Percentiles rank a stretch among this genome's conserved stretches.
Conservation (phyloP, 2,888 invertebrate species). For the Creontiades dilutus region DNA sequence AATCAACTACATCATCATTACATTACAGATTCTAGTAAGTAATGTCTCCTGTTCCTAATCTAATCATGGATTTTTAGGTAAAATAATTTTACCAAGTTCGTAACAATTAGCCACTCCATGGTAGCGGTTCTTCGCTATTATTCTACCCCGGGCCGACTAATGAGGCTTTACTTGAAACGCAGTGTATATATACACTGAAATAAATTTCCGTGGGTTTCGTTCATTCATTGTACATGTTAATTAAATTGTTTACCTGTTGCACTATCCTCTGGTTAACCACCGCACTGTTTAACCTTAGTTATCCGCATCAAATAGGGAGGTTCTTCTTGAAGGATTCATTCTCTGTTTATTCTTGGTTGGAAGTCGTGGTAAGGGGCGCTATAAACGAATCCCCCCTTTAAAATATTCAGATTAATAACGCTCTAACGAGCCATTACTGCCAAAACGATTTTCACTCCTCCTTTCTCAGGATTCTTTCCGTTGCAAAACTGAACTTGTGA, state of each 20-base stretch:
- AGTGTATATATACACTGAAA: too few species aligned
- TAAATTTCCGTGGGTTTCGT: too few species aligned
- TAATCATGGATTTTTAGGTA: too few species aligned
- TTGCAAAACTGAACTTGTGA: neutral
- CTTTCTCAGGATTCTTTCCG: neutral
- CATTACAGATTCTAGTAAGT: too few species aligned
- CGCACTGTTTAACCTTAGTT: neutral
- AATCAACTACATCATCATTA: too few species aligned
- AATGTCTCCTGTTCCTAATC: too few species aligned
- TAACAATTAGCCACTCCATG: too few species aligned
- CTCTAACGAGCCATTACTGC: constrained; percentile 46
- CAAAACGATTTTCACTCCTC: constrained; percentile 4
- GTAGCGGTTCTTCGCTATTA: too few species aligned
- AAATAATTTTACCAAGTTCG: too few species aligned
- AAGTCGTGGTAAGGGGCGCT: neutral
- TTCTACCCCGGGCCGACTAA: too few species aligned
- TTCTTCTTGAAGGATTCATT: constrained; percentile 6
- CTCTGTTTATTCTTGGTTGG: neutral
- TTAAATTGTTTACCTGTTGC: neutral
- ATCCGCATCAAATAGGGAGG: neutral
- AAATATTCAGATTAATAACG: constrained; percentile 59
- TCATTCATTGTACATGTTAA: too few species aligned
- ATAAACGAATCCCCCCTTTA: constrained; percentile 32
- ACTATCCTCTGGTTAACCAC: neutral
- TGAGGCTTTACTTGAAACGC: too few species aligned